These are phyloP conservation scores for Raphicerus campestris DNA, from an alignment of 2,113 vertebrate genomes.

Conservation along the genomic window DNA sequence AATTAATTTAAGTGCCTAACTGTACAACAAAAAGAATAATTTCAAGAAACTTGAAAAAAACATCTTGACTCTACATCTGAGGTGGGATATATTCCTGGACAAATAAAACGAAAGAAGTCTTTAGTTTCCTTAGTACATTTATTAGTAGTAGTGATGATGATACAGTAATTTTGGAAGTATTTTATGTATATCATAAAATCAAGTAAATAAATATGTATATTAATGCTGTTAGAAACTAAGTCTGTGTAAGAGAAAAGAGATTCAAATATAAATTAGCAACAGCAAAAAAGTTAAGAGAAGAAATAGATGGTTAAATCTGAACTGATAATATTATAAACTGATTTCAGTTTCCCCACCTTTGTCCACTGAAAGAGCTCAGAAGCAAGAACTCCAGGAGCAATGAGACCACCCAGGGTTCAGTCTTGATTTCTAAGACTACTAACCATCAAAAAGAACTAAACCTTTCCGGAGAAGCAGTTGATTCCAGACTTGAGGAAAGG, in stretches of 20 bases:
- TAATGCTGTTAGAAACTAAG: background rate
- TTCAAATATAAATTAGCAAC: background rate
- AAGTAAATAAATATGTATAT: background rate
- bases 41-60: background rate
- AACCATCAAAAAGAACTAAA: background rate
- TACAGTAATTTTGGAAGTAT: background rate
- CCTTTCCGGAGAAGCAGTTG: background rate
- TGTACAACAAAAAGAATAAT: background rate
- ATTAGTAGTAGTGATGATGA: background rate
- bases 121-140: background rate
- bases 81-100: background rate
- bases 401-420: background rate
- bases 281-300: background rate
- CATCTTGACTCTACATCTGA: background rate
- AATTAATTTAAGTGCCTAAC: background rate
- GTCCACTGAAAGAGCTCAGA: background rate
- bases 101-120: too few relatives aligned
- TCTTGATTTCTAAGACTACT: background rate
- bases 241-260: background rate
- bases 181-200: background rate
- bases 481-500: background rate
- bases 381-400: too few relatives aligned
- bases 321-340: too few relatives aligned
- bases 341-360: background rate
- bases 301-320: background rate